phyloP scores from a whole-genome alignment of 30 jellyfish, hydroid and myxozoan genomes.

The Cassiopea xamachana region DNA sequence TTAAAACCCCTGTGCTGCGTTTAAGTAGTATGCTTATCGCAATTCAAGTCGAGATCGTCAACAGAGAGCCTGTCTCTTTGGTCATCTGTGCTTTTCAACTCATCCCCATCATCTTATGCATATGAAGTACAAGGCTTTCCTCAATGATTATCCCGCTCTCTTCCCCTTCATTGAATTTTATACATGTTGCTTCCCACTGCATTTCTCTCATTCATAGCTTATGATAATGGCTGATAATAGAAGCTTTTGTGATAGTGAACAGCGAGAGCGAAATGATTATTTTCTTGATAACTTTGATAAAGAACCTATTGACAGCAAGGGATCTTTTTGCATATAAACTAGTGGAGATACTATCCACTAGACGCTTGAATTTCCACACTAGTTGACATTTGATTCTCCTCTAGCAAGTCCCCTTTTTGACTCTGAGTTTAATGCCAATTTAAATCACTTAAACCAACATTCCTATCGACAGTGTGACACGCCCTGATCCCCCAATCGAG shows the following conservation, averaged over 20 bases:
- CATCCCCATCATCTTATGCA: conserved; percentile 7
- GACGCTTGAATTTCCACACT: no score
- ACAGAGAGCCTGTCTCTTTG: conserved; percentile 55
- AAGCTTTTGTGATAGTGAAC: no score
- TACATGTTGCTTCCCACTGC: background rate
- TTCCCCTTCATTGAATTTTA: background rate
- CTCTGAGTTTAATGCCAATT: no score
- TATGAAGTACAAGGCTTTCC: conserved; percentile 16
- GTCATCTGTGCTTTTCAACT: conserved; percentile 14
- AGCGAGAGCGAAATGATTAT: background rate
- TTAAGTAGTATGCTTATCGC: conserved; percentile 54
- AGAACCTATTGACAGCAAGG: background rate
- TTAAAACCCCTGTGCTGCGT: conserved; percentile 35
- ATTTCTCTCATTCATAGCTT: background rate
- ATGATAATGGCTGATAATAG: background rate
- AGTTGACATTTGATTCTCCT: no score
- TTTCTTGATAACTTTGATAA: background rate
- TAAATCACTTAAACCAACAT: no score
- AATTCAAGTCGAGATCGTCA: conserved; percentile 24
- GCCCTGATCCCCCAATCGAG: no score
- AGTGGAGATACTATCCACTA: no score
- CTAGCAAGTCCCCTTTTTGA: no score
- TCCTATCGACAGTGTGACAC: no score
- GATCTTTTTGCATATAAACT: no score
- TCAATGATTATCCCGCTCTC: background rate